phyloP scores from a whole-genome alignment of 2,113 vertebrate genomes.

The Panurus biarmicus region DNA sequence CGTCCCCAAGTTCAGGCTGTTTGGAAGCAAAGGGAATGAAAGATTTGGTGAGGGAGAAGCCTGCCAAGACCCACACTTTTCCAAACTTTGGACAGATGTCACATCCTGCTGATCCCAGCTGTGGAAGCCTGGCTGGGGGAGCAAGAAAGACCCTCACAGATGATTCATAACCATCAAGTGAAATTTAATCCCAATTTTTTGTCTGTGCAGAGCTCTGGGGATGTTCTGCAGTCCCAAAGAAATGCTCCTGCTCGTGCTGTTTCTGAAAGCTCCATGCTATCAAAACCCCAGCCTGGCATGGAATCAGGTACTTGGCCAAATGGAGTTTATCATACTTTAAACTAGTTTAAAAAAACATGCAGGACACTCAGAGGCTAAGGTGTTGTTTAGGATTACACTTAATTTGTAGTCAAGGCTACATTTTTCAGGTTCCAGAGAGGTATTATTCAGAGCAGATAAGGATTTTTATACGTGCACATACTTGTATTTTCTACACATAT shows the following conservation, averaged over 20 bases:
- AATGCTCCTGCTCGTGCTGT: neutral
- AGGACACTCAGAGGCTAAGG: neutral
- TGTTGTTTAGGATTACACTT: neutral
- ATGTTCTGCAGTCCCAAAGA: neutral
- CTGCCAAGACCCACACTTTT: conserved; percentile 9
- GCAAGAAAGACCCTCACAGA: neutral
- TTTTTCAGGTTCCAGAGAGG: neutral
- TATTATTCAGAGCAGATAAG: neutral
- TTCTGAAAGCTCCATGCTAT: neutral
- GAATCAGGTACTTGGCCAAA: neutral
- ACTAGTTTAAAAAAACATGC: neutral
- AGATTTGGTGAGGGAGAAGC: neutral
- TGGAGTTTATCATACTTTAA: neutral
- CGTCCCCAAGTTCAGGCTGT: neutral
- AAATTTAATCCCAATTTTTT: neutral
- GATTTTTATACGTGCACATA: neutral
- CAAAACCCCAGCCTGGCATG: neutral
- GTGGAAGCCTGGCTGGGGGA: neutral
- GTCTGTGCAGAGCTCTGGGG: neutral
- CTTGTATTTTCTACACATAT: neutral
- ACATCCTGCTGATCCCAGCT: conserved; percentile 54
- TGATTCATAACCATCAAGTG: neutral
- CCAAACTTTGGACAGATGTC: conserved; percentile 22
- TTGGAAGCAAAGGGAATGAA: neutral
- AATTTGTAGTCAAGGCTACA: neutral